Evolutionary conservation across 2,888 invertebrate genomes (phyloP).

Genomic region (Melieria omissa): DNA sequence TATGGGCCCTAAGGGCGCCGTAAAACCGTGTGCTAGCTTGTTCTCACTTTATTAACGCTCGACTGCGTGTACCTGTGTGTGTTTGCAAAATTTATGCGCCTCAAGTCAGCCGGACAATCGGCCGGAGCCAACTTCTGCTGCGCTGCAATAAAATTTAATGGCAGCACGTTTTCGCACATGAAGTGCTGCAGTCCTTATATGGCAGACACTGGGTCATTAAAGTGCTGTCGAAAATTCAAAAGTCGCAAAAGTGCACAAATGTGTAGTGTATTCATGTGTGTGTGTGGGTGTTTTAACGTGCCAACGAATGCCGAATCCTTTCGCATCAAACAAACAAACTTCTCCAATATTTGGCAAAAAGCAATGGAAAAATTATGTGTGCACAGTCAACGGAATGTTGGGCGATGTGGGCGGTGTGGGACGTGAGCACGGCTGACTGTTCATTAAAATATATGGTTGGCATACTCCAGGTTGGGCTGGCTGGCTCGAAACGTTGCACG

Average conservation of each 20-base stretch:
- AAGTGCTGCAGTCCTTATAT: constrained; percentile 17
- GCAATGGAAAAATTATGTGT: too few species aligned
- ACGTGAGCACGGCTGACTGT: neutral
- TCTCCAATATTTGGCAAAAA: too few species aligned
- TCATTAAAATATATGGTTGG: constrained; percentile 37
- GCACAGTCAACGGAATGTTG: neutral
- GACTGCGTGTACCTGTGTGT: constrained; percentile 9
- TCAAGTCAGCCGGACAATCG: constrained; percentile 45
- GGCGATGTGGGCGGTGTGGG: neutral
- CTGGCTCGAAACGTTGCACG: too few species aligned
- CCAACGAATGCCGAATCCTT: neutral
- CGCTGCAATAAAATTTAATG: constrained; percentile 57
- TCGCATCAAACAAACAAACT: neutral
- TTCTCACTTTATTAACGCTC: constrained; percentile 25
- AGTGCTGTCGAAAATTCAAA: constrained; percentile 12
- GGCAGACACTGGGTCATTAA: neutral
- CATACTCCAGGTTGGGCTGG: constrained; percentile 28
- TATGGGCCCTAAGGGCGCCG: constrained; percentile 55
- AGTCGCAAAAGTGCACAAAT: neutral
- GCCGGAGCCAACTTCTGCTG: constrained; percentile 42
- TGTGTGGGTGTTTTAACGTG: neutral
- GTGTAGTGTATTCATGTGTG: constrained; percentile 1
- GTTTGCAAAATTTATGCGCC: constrained; percentile 46
- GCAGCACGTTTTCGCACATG: constrained; percentile 49
- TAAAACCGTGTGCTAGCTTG: constrained; percentile 54